Base-by-base conservation (phyloP, 2,113 vertebrate genomes). In the Prunella himalayana region DNA sequence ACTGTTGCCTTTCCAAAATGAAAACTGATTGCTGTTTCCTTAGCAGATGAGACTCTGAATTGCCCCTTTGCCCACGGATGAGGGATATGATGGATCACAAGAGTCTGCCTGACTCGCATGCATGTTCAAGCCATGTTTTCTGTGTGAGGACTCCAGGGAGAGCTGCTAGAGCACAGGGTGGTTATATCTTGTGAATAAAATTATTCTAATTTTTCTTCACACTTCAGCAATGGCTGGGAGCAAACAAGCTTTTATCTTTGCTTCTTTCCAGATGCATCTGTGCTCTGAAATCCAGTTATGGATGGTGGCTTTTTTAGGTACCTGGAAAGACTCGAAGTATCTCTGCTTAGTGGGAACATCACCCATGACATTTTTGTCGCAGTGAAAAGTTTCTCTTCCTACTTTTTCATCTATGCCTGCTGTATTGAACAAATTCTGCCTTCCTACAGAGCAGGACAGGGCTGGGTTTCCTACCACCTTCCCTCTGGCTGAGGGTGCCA, bases 221-320 rank as follows among this genome's bases (percentile, higher is more conserved):
- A 98, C 97, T 96, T 99, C 98, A 71, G 98, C 97, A 51, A 99
- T 98, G 85, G 98, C 97, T 9, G 98, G 98, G 72, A 98, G 98
- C 96, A 98, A 94, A 90, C 98, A 98, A 83, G 98, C 98, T 70
- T 96, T 96, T 27, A 97, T 70, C 28, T 97, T 98, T 22, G 98
- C 97, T 95, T 98, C 98, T 92, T 97, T 98, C 98, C 98, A 99
- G 7, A 96, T 97, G 37, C 93, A 96, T 89, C 96, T 97, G 95
- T 98, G 98, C 86, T 98, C 98, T 78, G 98, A 97, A 90, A 98
- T 97, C 98, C 98, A 98, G 83, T 96, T 98, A 27, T 88, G 98
- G 87, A 98, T 96, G 25, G 96, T 45, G 42, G 96, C 97, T 31
- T 95, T 98, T 93, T 97, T 98, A 81, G 94, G 81, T 20, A 47